These are phyloP conservation scores for Mustelus asterias DNA, from an alignment of 2,113 vertebrate species.

Conservation along the genomic window DNA sequence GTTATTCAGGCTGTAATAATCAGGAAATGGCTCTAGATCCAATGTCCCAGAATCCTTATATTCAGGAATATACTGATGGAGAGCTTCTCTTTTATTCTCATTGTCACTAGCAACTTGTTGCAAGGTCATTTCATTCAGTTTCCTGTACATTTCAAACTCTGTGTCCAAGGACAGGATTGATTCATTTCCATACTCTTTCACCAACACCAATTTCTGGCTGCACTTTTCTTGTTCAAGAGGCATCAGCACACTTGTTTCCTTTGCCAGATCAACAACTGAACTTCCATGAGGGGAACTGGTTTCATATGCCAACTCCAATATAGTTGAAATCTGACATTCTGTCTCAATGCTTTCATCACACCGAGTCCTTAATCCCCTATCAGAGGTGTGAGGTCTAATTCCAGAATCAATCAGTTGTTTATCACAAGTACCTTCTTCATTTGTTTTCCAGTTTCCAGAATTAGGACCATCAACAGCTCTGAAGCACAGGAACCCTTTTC, in stretches of 20 bases:
- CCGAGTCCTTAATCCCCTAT: background rate
- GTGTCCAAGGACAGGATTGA: slow-evolving; percentile 44
- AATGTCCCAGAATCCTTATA: background rate
- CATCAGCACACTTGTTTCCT: background rate
- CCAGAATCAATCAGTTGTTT: background rate
- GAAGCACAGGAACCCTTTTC: background rate
- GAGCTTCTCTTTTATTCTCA: background rate
- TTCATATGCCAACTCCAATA: background rate
- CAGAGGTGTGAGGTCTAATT: background rate
- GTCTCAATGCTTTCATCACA: background rate
- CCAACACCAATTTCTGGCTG: slow-evolving; percentile 41
- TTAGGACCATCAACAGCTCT: background rate
- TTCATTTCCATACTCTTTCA: slow-evolving; percentile 40
- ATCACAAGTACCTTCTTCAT: background rate
- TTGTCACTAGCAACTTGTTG: slow-evolving; percentile 36
- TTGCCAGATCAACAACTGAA: background rate
- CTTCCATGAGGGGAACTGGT: background rate
- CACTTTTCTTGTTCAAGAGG: slow-evolving; percentile 39
- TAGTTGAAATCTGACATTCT: background rate
- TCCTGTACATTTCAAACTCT: slow-evolving; percentile 40
- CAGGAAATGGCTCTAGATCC: background rate
- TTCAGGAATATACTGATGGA: background rate
- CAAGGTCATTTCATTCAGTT: slow-evolving; percentile 37
- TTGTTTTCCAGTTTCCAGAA: background rate
- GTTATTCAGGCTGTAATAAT: slow-evolving; percentile 3